phyloP scores from a whole-genome alignment of 2,888 invertebrate genomes.

The Caenorhabditis virilis region DNA sequence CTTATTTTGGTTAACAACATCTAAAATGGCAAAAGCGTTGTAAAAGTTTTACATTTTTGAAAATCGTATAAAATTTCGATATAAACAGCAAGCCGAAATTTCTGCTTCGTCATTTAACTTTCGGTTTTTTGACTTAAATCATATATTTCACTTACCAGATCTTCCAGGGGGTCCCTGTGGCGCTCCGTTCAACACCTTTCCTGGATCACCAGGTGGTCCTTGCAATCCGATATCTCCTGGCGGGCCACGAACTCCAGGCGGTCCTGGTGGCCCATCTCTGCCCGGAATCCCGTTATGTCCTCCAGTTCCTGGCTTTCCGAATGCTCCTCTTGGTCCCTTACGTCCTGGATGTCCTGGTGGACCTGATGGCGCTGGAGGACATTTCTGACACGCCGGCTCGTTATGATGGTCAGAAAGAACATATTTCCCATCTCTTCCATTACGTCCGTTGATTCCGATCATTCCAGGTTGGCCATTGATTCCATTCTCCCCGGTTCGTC shows the following conservation, averaged over 20 bases:
- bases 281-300: slow-evolving; percentile 47
- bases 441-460: slow-evolving; percentile 52
- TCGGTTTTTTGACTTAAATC: no score
- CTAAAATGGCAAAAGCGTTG: no score
- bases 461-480: slow-evolving; percentile 38
- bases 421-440: slow-evolving; percentile 48
- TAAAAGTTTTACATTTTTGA: no score
- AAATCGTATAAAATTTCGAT: no score
- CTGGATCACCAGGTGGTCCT: slow-evolving; percentile 54
- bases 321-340: slow-evolving; percentile 49
- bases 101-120: no score
- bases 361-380: slow-evolving; percentile 50
- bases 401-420: slow-evolving; percentile 33
- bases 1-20: no score
- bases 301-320: slow-evolving; percentile 41
- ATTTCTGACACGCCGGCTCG: slow-evolving; percentile 55
- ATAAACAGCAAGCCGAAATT: no score
- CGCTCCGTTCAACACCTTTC: slow-evolving; percentile 49
- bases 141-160: slow-evolving; percentile 15
- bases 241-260: slow-evolving; percentile 50
- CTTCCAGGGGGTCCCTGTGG: slow-evolving; percentile 48
- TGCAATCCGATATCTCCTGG: slow-evolving; percentile 53
- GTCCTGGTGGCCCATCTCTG: slow-evolving; percentile 53
- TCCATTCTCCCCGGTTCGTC: slow-evolving; percentile 47
- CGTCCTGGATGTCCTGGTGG: slow-evolving; percentile 54